These are phyloP conservation scores for Linhomoeus sp. DNA, from an alignment of 2,888 invertebrate genomes.

Conservation along the genomic window DNA sequence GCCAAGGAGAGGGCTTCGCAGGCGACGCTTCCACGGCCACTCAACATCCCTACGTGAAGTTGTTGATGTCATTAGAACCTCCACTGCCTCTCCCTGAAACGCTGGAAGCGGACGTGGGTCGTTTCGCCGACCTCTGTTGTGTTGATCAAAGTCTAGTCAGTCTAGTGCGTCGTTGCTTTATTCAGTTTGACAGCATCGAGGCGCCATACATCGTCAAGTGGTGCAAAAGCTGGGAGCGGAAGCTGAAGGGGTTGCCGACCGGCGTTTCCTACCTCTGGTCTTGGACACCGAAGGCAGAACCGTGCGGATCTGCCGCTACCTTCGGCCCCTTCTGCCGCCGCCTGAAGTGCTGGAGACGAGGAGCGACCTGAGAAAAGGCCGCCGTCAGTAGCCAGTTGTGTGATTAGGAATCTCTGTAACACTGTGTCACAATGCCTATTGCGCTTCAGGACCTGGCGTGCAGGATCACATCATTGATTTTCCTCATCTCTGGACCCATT, in stretches of 20 bases:
- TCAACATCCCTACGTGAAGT: conserved; percentile 37
- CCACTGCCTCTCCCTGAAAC: conserved; percentile 33
- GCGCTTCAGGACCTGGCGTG: conserved; percentile 35
- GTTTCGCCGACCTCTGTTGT: not conserved
- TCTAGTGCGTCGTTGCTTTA: too few relatives aligned
- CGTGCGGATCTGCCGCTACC: conserved; percentile 38
- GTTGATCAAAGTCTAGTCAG: too few relatives aligned
- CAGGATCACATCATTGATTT: conserved; percentile 48
- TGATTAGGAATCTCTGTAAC: conserved; percentile 7
- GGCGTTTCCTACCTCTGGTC: conserved; percentile 37
- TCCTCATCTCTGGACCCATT: conserved; percentile 37
- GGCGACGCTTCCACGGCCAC: conserved; percentile 3
- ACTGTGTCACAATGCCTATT: conserved; percentile 6
- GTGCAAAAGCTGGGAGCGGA: conserved; percentile 30
- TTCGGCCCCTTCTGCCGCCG: conserved; percentile 41
- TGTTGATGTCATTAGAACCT: conserved; percentile 48
- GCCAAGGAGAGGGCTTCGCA: conserved; percentile 48
- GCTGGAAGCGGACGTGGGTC: not conserved
- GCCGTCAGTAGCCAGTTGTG: conserved; percentile 3
- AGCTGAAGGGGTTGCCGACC: conserved; percentile 33
- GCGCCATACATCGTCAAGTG: conserved; percentile 28
- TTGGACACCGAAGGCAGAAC: conserved; percentile 39
- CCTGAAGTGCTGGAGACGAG: conserved; percentile 15
- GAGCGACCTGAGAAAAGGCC: conserved; percentile 4
- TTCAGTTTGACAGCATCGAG: conserved; percentile 34